Base-by-base conservation (phyloP, 2,888 invertebrate genomes). In the Cistogaster globosa region DNA sequence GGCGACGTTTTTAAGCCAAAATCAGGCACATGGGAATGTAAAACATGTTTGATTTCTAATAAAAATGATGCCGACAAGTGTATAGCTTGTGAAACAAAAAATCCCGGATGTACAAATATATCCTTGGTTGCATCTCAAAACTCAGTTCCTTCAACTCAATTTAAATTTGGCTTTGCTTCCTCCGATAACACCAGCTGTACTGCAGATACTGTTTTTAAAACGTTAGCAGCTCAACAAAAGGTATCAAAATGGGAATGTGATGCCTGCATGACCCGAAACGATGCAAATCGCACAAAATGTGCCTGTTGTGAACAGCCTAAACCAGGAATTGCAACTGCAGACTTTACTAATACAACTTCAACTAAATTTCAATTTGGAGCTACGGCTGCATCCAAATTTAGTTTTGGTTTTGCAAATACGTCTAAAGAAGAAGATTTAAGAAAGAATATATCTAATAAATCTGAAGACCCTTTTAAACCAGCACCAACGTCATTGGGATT, bases 201-300 rank as follows among this genome's bases (percentile, higher is more conserved):
- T 12, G 55, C 87, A 6, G 90, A 93, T 71, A 88, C 90, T 36
- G 93, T 92, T 36, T 93, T 93, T 51, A 89, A 92, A 87, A 87
- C 89, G 4, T 77, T 92, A 65, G 91, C 90, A 38, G 90, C 89
- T 3, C 88, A 90, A 32, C 92, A 93, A 79, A 90, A 90, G 77
- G 84, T 88, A 0, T 87, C 88, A n/a, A 92, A 93, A 76, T 95
- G 95, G 95, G 94, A 94, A 83, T 95, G 96, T 89, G 91, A 92
- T 16, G 93, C 93, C 20, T 96, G 95, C 89, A 93, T 95, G 93
- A 93, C 95, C 0, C 92, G 93, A 76, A 96, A 95, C 89, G 92
- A 93, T 63, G 89, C 90, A 6, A 91, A 91, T 20, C 92, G 91
- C 26, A 88, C 86, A 8, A 93, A 93, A 85, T 95, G 95, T 90